Evolutionary conservation across 2,797 vertebrate genomes (phyloP).

Genomic region (Balearica regulorum): DNA sequence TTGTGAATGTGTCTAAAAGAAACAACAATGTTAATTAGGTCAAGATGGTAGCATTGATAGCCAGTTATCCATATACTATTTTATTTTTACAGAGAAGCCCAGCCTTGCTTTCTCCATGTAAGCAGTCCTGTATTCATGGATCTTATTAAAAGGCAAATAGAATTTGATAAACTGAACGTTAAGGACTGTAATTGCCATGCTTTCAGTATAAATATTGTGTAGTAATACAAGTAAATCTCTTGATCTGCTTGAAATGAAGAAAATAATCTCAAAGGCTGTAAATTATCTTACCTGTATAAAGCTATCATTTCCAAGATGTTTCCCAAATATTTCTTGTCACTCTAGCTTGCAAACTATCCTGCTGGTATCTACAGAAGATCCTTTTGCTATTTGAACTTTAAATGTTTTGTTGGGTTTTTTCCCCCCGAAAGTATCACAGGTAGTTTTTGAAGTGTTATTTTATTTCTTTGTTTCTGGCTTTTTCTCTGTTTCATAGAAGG

Average conservation of each 20-base stretch:
- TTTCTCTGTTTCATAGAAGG: neutral
- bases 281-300: neutral
- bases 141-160: neutral
- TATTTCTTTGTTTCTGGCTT: neutral
- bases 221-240: neutral
- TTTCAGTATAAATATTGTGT: neutral
- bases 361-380: neutral
- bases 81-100: neutral
- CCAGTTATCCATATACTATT: too few relatives aligned
- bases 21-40: neutral
- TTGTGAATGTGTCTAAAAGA: neutral
- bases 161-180: neutral
- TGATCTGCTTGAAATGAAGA: neutral
- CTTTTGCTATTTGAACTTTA: neutral
- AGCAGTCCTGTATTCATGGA: neutral
- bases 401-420: too few relatives aligned
- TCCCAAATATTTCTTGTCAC: neutral
- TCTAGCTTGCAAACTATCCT: neutral
- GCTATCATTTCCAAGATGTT: neutral
- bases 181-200: neutral
- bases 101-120: neutral
- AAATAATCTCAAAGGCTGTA: neutral
- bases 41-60: neutral
- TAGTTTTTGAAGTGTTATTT: neutral
- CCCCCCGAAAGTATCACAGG: neutral